These are phyloP conservation scores for Thysanoteuthis rhombus DNA, from an alignment of 2,888 invertebrate genomes.

Conservation along the genomic window DNA sequence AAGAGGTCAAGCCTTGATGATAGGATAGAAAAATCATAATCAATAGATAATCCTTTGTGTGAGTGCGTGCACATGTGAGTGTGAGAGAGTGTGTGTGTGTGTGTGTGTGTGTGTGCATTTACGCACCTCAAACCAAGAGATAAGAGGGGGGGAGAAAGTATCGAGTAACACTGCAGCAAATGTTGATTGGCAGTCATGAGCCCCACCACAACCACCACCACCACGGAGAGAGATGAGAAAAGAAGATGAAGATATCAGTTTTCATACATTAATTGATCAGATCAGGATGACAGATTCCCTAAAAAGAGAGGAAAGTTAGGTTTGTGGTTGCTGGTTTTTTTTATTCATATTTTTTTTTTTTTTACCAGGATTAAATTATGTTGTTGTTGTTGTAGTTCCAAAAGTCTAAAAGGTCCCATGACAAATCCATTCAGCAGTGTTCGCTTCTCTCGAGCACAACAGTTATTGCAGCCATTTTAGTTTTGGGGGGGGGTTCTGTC, in stretches of 20 bases:
- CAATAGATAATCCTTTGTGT: too few relatives aligned
- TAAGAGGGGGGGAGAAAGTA: background rate
- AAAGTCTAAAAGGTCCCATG: background rate
- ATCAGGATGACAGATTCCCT: background rate
- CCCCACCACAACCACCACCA: background rate
- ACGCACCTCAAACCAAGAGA: too few relatives aligned
- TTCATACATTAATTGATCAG: background rate
- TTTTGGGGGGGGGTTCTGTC: background rate
- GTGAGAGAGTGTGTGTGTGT: background rate
- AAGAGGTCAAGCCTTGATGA: background rate
- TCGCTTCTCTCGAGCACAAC: background rate
- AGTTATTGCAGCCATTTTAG: background rate
- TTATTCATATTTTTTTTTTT: background rate
- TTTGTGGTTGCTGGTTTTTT: background rate
- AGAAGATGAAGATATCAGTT: background rate
- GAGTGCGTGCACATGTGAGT: too few relatives aligned
- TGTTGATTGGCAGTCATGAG: background rate
- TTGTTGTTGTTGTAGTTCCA: background rate
- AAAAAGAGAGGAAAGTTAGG: background rate
- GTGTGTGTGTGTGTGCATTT: too few relatives aligned
- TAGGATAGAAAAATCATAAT: background rate
- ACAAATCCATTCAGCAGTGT: constrained; percentile 1
- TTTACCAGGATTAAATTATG: background rate
- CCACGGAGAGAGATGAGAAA: too few relatives aligned
- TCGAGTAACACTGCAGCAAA: background rate